Base-by-base conservation (phyloP, 1,140 invertebrate species). In the Ceratoteleas bidentatus region DNA sequence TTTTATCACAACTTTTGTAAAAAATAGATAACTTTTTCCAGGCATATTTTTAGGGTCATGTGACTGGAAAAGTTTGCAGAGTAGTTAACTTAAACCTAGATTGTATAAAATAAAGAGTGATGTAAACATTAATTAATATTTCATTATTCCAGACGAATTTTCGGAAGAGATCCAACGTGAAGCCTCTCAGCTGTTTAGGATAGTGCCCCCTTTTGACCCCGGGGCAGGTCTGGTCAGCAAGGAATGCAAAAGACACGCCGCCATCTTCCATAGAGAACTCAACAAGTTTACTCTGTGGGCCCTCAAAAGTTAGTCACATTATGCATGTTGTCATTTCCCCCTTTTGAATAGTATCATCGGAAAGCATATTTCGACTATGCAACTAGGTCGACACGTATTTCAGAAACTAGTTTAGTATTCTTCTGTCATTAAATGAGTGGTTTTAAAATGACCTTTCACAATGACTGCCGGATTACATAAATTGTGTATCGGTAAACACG, bases 201-300 rank as follows among this genome's bases (percentile, higher is more conserved):
- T 90, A 7, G 84, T 91, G 10, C 90, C 90, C 0, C 74, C 87
- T 0, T 92, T 87, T 40, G 72, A 90, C 62, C 89, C 89, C 2
- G 87, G 85, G 2, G 86, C 84, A 1, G 88, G 90, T 13, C 36
- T 65, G 3, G 89, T 92, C 5, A 92, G 90, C 61, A 57, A 85
- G 7, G 73, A 88, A 53, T 93, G 92, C 77, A 89, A 87, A 60
- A 87, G 83, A 40, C 90, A 93, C 9, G 87, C 90, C 4, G 85
- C 87, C 3, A 85, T 92, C 36, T 93, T 89, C 81, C 75, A 89
- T 6, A 68, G 81, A 15, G 90, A 92, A 34, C 84, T 93, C 4
- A 85, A 88, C 2, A 90, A 91, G 50, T 90, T 93, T 15, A 91
- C 90, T 11, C 78, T 92, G 3, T 93, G 93, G 93, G 92, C 93